Evolutionary conservation across 2,797 vertebrate species (phyloP).

Genomic region (Psittacula echo): DNA sequence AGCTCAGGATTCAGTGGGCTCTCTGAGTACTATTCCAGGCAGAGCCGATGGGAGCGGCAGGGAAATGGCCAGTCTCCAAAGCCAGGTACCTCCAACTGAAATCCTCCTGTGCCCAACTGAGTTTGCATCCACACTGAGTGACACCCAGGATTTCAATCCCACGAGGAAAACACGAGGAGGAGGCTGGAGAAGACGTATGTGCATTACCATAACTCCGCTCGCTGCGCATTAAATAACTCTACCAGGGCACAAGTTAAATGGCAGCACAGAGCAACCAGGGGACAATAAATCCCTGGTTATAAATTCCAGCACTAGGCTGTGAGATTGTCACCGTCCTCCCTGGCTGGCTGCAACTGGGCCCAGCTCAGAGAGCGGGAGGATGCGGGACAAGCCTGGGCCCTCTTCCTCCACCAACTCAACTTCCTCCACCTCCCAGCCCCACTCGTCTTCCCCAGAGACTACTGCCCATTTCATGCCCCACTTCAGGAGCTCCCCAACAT

Average conservation of each 20-base stretch:
- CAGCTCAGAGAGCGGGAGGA: fast-evolving
- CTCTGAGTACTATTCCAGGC: neutral
- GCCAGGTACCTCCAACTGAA: neutral
- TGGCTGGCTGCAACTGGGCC: neutral
- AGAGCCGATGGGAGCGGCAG: fast-evolving
- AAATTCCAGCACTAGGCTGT: neutral
- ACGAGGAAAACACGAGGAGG: neutral
- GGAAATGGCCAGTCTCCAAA: neutral
- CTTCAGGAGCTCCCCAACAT: fast-evolving
- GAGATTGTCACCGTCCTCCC: neutral
- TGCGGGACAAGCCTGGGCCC: neutral
- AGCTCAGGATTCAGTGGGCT: neutral
- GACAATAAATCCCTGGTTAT: conserved; percentile 47
- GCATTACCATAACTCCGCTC: conserved; percentile 21
- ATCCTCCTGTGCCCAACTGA: fast-evolving
- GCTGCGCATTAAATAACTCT: conserved; percentile 35
- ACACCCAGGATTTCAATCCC: neutral
- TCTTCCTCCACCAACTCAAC: neutral
- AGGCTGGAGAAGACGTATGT: neutral
- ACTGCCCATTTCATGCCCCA: fast-evolving
- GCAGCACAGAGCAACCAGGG: conserved; percentile 40
- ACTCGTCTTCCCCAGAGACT: neutral
- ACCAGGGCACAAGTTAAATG: conserved; percentile 27
- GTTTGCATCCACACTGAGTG: fast-evolving
- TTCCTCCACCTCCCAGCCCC: neutral